Evolutionary conservation across 2,797 vertebrate genomes (phyloP).

Genomic region (Gobionotothen gibberifrons): DNA sequence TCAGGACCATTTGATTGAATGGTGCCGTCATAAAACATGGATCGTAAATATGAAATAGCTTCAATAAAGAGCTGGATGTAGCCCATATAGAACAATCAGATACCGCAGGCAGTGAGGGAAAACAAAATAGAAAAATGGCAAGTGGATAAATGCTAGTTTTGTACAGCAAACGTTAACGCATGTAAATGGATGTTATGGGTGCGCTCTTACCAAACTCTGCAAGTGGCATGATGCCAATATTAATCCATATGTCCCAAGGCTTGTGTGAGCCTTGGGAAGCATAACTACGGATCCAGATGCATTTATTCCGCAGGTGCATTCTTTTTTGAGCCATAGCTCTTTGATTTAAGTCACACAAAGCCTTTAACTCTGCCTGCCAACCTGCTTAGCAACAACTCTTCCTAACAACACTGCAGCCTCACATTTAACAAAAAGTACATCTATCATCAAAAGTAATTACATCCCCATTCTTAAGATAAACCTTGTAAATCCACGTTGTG

Average conservation of each 20-base stretch:
- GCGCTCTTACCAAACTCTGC: no score
- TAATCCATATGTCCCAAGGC: no score
- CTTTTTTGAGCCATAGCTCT: background rate
- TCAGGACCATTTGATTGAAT: background rate
- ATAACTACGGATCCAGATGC: no score
- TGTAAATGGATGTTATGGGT: no score
- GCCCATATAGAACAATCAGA: background rate
- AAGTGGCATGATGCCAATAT: no score
- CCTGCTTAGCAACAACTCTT: conserved; percentile 17
- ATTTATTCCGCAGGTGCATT: background rate
- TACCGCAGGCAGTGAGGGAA: background rate
- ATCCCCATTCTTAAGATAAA: conserved; percentile 30
- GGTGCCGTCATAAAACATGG: background rate
- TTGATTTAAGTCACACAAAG: background rate
- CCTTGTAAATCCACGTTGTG: conserved; percentile 2
- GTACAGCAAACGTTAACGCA: no score
- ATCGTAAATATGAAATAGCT: background rate
- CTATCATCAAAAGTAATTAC: conserved; percentile 34
- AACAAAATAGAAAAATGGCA: background rate
- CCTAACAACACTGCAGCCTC: conserved; percentile 7
- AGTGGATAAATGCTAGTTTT: background rate
- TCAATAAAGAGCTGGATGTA: background rate
- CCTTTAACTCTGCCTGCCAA: background rate
- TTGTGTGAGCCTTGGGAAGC: no score
- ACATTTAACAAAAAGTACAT: conserved; percentile 19